Evolutionary conservation across 2,113 vertebrate genomes (phyloP).

Genomic region (Psephotus haematonotus): DNA sequence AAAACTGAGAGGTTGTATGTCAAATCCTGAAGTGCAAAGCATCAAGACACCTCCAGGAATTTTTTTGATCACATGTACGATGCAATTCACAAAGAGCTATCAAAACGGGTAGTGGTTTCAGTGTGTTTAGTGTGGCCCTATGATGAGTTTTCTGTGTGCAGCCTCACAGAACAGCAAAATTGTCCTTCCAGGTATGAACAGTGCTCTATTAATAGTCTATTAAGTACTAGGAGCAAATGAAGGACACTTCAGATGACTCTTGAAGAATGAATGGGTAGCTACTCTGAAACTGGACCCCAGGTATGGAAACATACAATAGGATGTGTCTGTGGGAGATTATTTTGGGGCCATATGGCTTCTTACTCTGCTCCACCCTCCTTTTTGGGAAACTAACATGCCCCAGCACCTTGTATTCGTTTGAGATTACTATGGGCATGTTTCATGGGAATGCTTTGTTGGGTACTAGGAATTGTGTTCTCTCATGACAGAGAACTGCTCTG

Average conservation of each 20-base stretch:
- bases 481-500: neutral
- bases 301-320: neutral
- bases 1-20: neutral
- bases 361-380: neutral
- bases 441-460: neutral
- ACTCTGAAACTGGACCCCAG: conserved; percentile 10
- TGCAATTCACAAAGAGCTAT: neutral
- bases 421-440: neutral
- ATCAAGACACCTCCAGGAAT: neutral
- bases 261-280: conserved; percentile 28
- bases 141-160: neutral
- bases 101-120: neutral
- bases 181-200: conserved; percentile 27
- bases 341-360: conserved; percentile 11
- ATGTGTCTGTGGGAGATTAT: conserved; percentile 26
- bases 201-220: conserved; percentile 45
- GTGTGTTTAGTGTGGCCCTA: neutral
- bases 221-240: neutral
- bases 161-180: neutral
- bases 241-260: conserved; percentile 46
- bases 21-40: neutral
- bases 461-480: neutral
- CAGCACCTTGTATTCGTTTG: neutral
- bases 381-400: neutral
- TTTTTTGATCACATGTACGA: neutral